Base-by-base conservation (phyloP, 2,113 vertebrate species). In the Tupaia tana region DNA sequence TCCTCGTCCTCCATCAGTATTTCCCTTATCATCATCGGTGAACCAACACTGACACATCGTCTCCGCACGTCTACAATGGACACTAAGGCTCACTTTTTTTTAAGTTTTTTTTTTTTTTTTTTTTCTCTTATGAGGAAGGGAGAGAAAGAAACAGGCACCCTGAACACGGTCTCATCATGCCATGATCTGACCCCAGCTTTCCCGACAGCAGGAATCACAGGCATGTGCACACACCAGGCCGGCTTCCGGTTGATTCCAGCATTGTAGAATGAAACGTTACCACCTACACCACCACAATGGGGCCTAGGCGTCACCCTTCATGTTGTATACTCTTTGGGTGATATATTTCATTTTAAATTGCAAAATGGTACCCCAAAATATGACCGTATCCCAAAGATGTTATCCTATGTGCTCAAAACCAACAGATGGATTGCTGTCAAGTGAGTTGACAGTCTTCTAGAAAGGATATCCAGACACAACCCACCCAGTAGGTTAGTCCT, bases 301-400 rank as follows among this genome's bases (percentile, higher is more conserved):
- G 43, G 43, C 3, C 43, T 43, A 43, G 43, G 43, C 4, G 43
- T 43, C 43, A 43, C 43, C 4, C 61, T 89, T 61, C 16, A 24
- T 75, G 61, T 56, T 69, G 12, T 56, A 80, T 66, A 82, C 64
- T 64, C 77, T 29, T 52, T 16, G 11, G 9, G 61, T 74, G 69
- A 78, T 69, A 70, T 27, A 75, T 70, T 86, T 81, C 56, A 89
- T 31, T 77, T 85, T 56, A 86, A 63, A 91, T 78, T 81, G 5
- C 69, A 92, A 94, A 85, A 77, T 71, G 54, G 34, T 61, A 84
- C 14, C 31, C 12, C 29, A 89, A 79, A 94, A 74, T 77, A 66
- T 73, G 18, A 18, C 56, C 27, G 88, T 89, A 27, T 31, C 14
- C 25, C 52, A 84, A 84, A 61, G 9, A 84, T 56, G 24, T 70